These are phyloP conservation scores for Drosophila fuyamai DNA, from an alignment of 1,140 invertebrate species.

Conservation along the genomic window DNA sequence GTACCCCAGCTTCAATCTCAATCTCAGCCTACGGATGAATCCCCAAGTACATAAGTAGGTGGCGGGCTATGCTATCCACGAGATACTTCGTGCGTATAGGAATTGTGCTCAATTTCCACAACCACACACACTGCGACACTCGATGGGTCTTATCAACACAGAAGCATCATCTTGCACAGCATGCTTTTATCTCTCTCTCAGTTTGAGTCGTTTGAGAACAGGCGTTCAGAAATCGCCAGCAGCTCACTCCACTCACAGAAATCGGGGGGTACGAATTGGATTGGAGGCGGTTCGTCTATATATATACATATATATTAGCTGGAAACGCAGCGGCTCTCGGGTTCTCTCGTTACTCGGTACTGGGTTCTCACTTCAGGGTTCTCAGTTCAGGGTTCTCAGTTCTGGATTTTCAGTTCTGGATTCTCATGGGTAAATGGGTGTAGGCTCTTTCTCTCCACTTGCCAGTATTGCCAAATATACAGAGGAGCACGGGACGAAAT, in stretches of 20 bases:
- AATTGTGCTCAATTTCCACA: constrained; percentile 79
- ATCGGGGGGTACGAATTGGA: constrained; percentile 16
- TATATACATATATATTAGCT: not conserved
- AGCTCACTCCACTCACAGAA: constrained; percentile 64
- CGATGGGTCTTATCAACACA: constrained; percentile 75
- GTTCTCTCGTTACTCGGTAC: constrained; percentile 29
- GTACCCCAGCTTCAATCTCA: constrained; percentile 28
- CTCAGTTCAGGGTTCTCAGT: constrained; percentile 2
- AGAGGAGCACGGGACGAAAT: constrained; percentile 26
- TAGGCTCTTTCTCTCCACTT: constrained; percentile 39
- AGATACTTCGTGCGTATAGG: constrained; percentile 61
- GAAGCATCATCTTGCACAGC: constrained; percentile 80
- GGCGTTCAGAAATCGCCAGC: constrained; percentile 68
- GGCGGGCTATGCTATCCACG: constrained; percentile 44
- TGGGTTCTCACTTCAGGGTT: constrained; percentile 7
- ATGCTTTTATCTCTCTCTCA: constrained; percentile 83
- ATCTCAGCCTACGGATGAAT: constrained; percentile 43
- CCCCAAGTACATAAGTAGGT: constrained; percentile 54
- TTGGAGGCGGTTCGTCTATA: not conserved
- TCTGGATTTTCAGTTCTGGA: constrained; percentile 1
- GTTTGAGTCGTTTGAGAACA: constrained; percentile 81
- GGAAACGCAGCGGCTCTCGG: constrained; percentile 38
- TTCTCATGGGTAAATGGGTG: constrained; percentile 11
- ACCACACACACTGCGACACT: constrained; percentile 27
- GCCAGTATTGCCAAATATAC: constrained; percentile 74